Percentiles rank a stretch among this genome's conserved stretches.
Evolutionary conservation across 1,140 invertebrate species (phyloP).

Genomic region (Leptopilina boulardi): DNA sequence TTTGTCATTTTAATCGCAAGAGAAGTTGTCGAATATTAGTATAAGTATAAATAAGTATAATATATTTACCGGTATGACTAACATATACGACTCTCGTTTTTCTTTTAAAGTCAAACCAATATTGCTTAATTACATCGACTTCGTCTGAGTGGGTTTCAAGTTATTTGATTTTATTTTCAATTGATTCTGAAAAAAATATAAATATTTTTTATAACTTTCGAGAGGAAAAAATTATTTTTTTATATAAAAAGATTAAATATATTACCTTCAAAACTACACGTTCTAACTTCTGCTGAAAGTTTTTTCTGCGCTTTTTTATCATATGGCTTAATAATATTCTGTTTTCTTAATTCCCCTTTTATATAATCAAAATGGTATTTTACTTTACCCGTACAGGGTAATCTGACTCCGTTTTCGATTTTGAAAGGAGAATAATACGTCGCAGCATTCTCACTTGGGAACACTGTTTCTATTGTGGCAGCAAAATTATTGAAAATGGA

Average conservation of each 20-base stretch:
- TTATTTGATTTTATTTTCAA: not conserved
- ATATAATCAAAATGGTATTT: not conserved
- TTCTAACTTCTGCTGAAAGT: not conserved
- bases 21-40: not conserved
- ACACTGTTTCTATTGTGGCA: not conserved
- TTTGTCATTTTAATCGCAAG: not conserved
- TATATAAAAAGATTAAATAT: not conserved
- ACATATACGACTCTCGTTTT: constrained; percentile 15
- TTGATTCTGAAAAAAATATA: not conserved
- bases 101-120: not conserved
- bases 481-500: not conserved
- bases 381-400: not conserved
- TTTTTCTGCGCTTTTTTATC: not conserved
- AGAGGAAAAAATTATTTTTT: not conserved
- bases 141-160: not conserved
- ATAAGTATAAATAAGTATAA: not conserved
- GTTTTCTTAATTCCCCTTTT: not conserved
- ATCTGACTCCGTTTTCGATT: not conserved
- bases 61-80: constrained; percentile 23
- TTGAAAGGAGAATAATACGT: not conserved
- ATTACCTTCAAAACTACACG: not conserved
- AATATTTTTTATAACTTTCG: not conserved
- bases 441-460: not conserved
- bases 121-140: not conserved
- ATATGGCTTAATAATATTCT: not conserved